A percentile compares a stretch with the other conserved stretches of the same genome.
phyloP scores from a whole-genome alignment of 1,140 invertebrate genomes.

The Bombus consobrinus region DNA sequence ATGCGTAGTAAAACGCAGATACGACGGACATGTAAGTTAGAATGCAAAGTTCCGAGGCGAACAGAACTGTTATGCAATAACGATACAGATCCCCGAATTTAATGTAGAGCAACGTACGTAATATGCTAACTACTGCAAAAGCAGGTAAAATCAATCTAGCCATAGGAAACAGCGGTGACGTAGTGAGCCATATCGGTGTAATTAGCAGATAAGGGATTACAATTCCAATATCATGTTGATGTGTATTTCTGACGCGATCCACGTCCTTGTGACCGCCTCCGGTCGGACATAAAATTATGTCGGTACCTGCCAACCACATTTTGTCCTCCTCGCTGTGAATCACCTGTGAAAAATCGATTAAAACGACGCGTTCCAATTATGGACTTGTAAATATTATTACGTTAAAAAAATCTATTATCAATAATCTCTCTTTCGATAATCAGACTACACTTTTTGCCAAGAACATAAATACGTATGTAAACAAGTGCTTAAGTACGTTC shows the following conservation, averaged over 20 bases:
- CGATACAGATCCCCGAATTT: constrained; percentile 46
- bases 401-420: not conserved
- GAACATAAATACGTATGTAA: not conserved
- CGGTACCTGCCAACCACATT: constrained; percentile 69
- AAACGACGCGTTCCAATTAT: constrained; percentile 2
- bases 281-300: constrained; percentile 63
- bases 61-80: constrained; percentile 24
- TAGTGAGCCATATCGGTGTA: constrained; percentile 70
- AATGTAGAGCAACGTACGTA: constrained; percentile 65
- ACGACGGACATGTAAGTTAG: constrained; percentile 57
- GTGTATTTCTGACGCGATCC: constrained; percentile 69
- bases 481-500: not conserved
- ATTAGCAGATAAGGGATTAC: constrained; percentile 68
- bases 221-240: constrained; percentile 69
- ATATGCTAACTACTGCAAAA: constrained; percentile 67
- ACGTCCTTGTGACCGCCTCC: constrained; percentile 74
- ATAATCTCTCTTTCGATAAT: too few species aligned
- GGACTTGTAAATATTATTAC: not conserved
- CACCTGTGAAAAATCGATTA: constrained; percentile 57
- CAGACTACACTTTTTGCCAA: not conserved
- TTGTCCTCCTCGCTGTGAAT: constrained; percentile 77
- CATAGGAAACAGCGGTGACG: constrained; percentile 54
- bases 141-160: constrained; percentile 58
- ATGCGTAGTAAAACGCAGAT: not conserved
- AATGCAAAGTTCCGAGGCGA: constrained; percentile 41